Conservation (phyloP, 2,113 vertebrate species). For the Kryptolebias marmoratus region DNA sequence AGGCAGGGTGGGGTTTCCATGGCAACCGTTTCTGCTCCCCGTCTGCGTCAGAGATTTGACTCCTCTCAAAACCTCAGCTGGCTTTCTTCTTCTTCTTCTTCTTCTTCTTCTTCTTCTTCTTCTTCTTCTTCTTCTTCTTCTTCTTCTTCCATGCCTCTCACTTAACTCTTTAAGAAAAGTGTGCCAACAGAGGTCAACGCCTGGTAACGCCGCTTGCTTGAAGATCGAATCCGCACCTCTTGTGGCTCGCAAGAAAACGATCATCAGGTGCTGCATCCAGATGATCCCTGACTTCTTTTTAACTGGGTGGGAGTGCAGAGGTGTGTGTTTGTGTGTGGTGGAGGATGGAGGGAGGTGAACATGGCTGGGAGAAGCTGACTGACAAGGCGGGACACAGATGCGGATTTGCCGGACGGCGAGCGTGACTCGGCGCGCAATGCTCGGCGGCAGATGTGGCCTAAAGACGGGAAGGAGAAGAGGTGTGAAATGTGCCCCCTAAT, state of each 20-base stretch:
- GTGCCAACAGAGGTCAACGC: background rate
- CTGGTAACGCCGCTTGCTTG: background rate
- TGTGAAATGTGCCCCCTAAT: constrained; percentile 61
- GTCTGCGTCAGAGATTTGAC: constrained; percentile 64
- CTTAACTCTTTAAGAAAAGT: constrained; percentile 1
- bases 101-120: no score
- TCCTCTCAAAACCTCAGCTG: constrained; percentile 64
- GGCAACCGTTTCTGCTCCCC: constrained; percentile 73
- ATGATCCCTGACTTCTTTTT: background rate
- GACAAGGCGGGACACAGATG: constrained; percentile 67
- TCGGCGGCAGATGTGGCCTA: constrained; percentile 39
- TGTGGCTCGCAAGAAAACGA: background rate
- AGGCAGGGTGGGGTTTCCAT: constrained; percentile 75
- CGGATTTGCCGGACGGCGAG: constrained; percentile 27
- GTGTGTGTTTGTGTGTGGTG: background rate
- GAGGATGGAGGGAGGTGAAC: constrained; percentile 22
- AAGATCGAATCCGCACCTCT: background rate
- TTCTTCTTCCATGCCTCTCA: background rate
- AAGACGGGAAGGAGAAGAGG: constrained; percentile 19
- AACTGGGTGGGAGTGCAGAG: background rate
- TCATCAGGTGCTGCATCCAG: background rate
- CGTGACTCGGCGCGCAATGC: constrained; percentile 24
- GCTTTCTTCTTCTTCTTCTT: constrained; percentile 13
- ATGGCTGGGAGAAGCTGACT: constrained; percentile 31
- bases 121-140: background rate